Evolutionary conservation across 2,797 vertebrate genomes (phyloP), one percentile per base, ranked within the genome.

Genomic region (Alca torda): DNA sequence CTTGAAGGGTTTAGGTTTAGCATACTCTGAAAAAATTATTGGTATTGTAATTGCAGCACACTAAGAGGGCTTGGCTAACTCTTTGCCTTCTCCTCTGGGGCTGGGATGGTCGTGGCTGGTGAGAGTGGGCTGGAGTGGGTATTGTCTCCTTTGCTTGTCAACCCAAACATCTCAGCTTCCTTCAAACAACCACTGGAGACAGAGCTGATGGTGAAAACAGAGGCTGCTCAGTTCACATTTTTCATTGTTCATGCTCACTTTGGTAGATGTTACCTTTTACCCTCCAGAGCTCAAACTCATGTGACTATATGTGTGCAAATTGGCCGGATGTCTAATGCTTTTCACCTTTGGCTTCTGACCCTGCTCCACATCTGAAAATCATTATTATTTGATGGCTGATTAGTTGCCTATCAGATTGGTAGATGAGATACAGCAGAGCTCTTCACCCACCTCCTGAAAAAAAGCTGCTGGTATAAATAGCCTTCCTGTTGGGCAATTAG

Each of bases 321-420:
- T 50, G 56, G 7, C 20, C 85, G 16, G 53, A 23, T 64, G 30
- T 28, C 50, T 75, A 82, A 48, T 51, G 33, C 26, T 67, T 77
- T 56, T 93, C 41, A 63, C 45, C 37, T 96, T 81, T 89, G 68
- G 10, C 35, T 87, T 93, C 63, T 89, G 75, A 83, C 23, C 43
- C 33, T 65, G 37, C 9, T 80, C 19, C 18, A 31, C 33, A 39
- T 84, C 33, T 86, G 54, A 92, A 91, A 89, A 87, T 72, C 17
- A 19, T 64, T 70, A 21, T n/a, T 26, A 75, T 84, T 90, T 88
- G 63, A 54, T 84, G 37, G 48, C 56, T 45, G 64, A 70, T 85
- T 70, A 84, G 60, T 57, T 91, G 81, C 37, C 41, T 72, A 65
- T 95, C 53, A 68, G 46, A 85, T 70, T 31, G 39, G 13, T 63